These are phyloP conservation scores for Scolopax rusticola DNA, from an alignment of 2,797 vertebrate species.

Conservation along the genomic window DNA sequence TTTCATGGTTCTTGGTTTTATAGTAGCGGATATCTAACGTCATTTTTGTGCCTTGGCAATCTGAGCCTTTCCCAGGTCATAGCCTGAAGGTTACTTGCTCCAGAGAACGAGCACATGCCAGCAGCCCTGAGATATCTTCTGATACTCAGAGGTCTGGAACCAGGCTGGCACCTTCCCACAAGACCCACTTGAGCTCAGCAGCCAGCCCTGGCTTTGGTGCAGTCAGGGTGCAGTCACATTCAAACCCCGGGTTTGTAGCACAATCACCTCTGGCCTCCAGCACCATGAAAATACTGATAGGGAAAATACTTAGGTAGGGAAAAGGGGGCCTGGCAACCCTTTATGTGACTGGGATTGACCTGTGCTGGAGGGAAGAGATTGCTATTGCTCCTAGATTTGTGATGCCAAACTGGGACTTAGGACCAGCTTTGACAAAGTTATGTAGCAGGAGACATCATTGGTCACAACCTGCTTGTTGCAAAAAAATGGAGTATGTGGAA, in stretches of 20 bases:
- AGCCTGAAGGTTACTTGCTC: not conserved
- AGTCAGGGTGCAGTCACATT: not conserved
- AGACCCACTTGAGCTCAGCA: not conserved
- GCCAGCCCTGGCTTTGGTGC: not conserved
- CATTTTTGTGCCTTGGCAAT: not conserved
- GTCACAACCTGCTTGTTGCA: not conserved
- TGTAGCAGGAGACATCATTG: not conserved
- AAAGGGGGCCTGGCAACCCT: not conserved
- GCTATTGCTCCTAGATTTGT: not conserved
- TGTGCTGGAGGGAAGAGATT: not conserved
- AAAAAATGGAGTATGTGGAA: not conserved
- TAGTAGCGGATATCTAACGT: not conserved
- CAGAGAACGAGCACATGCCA: not conserved
- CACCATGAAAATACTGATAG: not conserved
- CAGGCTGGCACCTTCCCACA: not conserved
- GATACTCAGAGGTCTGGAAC: not conserved
- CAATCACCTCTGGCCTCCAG: not conserved
- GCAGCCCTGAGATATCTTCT: not conserved
- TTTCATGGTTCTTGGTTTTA: slow-evolving; percentile 35
- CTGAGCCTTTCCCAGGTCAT: not conserved
- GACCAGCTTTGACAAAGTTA: not conserved
- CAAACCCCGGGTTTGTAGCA: not conserved
- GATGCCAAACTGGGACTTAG: not conserved
- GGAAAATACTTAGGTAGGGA: not conserved
- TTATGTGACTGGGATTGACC: not conserved